Base-by-base conservation (phyloP, 2,113 vertebrate genomes). In the Struthidea cinerea region DNA sequence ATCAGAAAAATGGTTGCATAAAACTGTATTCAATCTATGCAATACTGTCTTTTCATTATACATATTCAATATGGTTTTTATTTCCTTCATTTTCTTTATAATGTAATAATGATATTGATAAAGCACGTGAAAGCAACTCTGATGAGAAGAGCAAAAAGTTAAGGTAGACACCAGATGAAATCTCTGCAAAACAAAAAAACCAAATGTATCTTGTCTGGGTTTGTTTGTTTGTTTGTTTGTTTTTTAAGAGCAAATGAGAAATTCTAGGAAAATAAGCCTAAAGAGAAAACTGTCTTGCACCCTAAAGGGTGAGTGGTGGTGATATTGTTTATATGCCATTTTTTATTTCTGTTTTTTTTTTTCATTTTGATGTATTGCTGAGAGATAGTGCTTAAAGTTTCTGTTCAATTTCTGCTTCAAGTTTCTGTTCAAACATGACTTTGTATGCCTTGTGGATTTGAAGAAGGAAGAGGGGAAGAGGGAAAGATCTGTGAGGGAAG, bases 181-280 rank as follows among this genome's bases (percentile, higher is more conserved):
- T 32, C 6, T 7, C 11, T 2, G 3, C 28, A 59, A 84, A 63
- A 68, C 13, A 55, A 64, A 71, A 33, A 71, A 3, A 26, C 1
- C 2, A 49, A 75, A 46, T 50, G 1, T 1, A 3, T 30, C 3
- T 32, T 59, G 3, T 33, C 12, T 49, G 7, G 8, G 11, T 37
- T 74, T 23, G 3, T 13, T 3, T 37, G n/a, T n/a, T n/a, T n/a
- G n/a, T n/a, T n/a, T n/a, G n/a, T n/a, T n/a, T n/a, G n/a, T 46
- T 76, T 47, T 37, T 56, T n/a, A 52, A 49, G 8, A 61, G 7
- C 1, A 79, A 65, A 57, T 6, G 42, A n/a, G 11, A 30, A 85
- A 63, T 7, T 50, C 10, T 53, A 5, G 42, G 42, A 63, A 94
- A 89, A 50, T 3, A 76, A 73, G 23, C 12, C 4, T n/a, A 17